Conservation (phyloP, 1,140 invertebrate species). For the Lordiphosa mommai region DNA sequence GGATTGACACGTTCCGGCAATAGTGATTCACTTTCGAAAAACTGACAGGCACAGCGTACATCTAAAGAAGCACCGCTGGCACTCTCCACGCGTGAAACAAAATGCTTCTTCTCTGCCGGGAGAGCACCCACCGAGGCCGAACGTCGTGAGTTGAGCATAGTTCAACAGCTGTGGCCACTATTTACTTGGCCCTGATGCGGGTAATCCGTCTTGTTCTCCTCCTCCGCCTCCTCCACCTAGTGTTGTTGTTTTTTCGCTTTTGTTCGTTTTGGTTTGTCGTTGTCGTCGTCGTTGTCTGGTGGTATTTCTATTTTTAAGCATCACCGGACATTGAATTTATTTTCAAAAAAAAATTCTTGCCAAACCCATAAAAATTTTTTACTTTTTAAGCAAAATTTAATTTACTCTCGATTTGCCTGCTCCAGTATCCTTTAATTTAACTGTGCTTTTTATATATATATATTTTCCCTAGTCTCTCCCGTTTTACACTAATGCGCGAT, state of each 20-base stretch:
- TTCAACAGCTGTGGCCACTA: slow-evolving; percentile 32
- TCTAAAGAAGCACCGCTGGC: slow-evolving; percentile 86
- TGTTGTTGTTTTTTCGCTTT: slow-evolving; percentile 31
- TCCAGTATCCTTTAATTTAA: neutral
- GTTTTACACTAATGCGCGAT: slow-evolving; percentile 25
- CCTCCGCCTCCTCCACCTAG: slow-evolving; percentile 5
- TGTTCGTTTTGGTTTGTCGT: slow-evolving; percentile 52
- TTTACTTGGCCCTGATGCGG: slow-evolving; percentile 61
- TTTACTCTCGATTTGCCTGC: neutral
- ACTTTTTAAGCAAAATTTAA: neutral
- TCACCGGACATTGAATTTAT: slow-evolving; percentile 75
- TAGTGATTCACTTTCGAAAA: slow-evolving; percentile 88
- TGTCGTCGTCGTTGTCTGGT: slow-evolving; percentile 30
- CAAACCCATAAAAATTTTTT: slow-evolving; percentile 4
- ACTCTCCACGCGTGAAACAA: slow-evolving; percentile 82
- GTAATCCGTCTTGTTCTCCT: slow-evolving; percentile 19
- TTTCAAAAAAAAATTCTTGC: slow-evolving; percentile 37
- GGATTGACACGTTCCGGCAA: slow-evolving; percentile 86
- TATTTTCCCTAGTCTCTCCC: slow-evolving; percentile 7
- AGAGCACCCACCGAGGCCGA: slow-evolving; percentile 84
- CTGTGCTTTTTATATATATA: neutral
- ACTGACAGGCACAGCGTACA: slow-evolving; percentile 91
- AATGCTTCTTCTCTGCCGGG: slow-evolving; percentile 81
- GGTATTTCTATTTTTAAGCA: slow-evolving; percentile 77
- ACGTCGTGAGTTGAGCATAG: slow-evolving; percentile 75